Evolutionary conservation across 2,797 vertebrate genomes (phyloP).

Genomic region (Acropternis orthonyx): DNA sequence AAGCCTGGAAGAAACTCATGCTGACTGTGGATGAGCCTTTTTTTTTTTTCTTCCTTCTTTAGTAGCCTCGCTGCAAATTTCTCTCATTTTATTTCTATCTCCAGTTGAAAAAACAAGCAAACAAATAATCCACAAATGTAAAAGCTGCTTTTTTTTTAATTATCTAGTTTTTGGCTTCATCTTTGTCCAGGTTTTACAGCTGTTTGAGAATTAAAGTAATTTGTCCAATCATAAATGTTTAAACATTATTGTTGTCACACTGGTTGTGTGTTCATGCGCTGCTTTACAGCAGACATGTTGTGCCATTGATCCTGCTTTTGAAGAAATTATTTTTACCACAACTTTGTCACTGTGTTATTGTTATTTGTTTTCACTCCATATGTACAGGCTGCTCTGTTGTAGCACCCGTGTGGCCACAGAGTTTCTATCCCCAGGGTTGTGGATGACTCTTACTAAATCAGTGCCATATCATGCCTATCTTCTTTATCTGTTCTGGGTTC

Average conservation of each 20-base stretch:
- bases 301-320: background rate
- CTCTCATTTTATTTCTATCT: background rate
- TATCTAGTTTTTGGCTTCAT: background rate
- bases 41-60: background rate
- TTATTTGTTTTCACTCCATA: background rate
- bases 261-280: background rate
- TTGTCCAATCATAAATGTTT: background rate
- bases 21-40: background rate
- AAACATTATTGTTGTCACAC: background rate
- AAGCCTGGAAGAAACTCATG: background rate
- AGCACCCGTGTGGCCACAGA: background rate
- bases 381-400: background rate
- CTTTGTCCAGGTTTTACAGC: background rate
- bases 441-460: background rate
- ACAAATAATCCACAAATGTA: background rate
- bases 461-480: background rate
- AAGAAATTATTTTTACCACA: background rate
- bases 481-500: background rate
- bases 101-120: background rate
- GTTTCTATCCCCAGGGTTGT: background rate
- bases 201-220: background rate
- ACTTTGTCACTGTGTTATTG: background rate
- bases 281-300: background rate
- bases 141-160: background rate
- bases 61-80: background rate